Evolutionary conservation across 1,140 invertebrate genomes (phyloP), one percentile per base, ranked within the genome.

Genomic region (Eufriesea mexicana): DNA sequence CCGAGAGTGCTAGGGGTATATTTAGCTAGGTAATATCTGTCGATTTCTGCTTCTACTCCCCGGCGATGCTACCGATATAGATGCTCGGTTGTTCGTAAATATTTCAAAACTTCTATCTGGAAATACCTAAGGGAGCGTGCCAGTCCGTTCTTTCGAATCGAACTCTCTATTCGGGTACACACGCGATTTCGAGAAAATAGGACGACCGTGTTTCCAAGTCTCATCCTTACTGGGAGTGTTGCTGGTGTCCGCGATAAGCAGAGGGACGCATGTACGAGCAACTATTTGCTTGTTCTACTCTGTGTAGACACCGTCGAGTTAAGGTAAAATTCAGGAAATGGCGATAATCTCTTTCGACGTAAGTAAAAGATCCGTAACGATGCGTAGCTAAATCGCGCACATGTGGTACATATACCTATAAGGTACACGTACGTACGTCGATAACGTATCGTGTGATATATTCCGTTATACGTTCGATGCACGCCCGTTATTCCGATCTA

Each of bases 21-120:
- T 79, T 79, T 79, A 79, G 76, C 7, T 42, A 35, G 35, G 62
- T 23, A 42, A 67, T 57, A 49, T 57, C 42, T 14, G n/a, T 25
- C 78, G 47, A 57, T 42, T 73, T 72, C 57, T 61, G 64, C 8
- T 51, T 51, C 49, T 25, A 42, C 51, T 81, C 79, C 49, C 47
- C 14, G 20, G 70, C 49, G 70, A 47, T 51, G 57, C 23, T 5
- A 5, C 57, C 45, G 45, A 61, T 57, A 61, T 51, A 64, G 45
- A 66, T 20, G 12, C 47, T 42, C 79, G 23, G 16, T 25, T 54
- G 59, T 75, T 81, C 79, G 71, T 75, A 75, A 81, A 66, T 74
- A 80, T 81, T 81, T 61, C 59, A 74, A 64, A 64, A 64, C 28
- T 55, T 64, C 18, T 54, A 51, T 42, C 35, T 62, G 45, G 59